phyloP scores from a whole-genome alignment of 2,888 invertebrate genomes.

The Coelogynopora nodosa region DNA sequence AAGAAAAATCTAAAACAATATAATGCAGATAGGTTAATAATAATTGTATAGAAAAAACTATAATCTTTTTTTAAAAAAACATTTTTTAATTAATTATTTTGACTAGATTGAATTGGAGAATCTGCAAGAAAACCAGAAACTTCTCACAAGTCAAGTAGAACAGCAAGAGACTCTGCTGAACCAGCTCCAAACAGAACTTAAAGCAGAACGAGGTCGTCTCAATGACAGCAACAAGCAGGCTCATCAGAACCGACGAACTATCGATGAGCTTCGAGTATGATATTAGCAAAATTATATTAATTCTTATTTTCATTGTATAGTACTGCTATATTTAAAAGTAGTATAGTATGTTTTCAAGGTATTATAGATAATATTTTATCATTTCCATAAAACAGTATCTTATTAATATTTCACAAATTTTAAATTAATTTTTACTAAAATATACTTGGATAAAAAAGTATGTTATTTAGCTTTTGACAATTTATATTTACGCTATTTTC shows the following conservation, averaged over 20 bases:
- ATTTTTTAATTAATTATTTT: too few species aligned
- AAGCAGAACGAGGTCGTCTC: slow-evolving; percentile 48
- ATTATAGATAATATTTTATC: too few species aligned
- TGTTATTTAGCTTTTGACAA: not conserved
- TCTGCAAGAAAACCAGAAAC: slow-evolving; percentile 55
- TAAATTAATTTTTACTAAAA: too few species aligned
- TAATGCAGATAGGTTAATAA: too few species aligned
- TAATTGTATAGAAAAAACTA: too few species aligned
- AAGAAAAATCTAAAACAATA: too few species aligned
- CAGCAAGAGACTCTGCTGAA: slow-evolving; percentile 58
- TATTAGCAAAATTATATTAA: too few species aligned
- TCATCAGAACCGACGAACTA: slow-evolving; percentile 53
- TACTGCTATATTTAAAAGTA: too few species aligned
- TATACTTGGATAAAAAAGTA: not conserved
- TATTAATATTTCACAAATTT: too few species aligned
- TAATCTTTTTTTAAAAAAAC: too few species aligned
- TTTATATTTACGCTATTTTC: not conserved
- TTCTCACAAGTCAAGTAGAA: slow-evolving; percentile 58
- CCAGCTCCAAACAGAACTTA: slow-evolving; percentile 56
- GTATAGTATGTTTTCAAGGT: too few species aligned
- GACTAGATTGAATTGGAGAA: slow-evolving; percentile 52
- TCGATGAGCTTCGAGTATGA: slow-evolving; percentile 13
- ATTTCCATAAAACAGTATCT: too few species aligned
- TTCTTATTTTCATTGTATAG: not conserved
- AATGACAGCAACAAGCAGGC: slow-evolving; percentile 56